Percentiles rank a stretch among this genome's conserved stretches.
phyloP scores from a whole-genome alignment of 1,140 invertebrate species.

The Archegozetes longisetosus region DNA sequence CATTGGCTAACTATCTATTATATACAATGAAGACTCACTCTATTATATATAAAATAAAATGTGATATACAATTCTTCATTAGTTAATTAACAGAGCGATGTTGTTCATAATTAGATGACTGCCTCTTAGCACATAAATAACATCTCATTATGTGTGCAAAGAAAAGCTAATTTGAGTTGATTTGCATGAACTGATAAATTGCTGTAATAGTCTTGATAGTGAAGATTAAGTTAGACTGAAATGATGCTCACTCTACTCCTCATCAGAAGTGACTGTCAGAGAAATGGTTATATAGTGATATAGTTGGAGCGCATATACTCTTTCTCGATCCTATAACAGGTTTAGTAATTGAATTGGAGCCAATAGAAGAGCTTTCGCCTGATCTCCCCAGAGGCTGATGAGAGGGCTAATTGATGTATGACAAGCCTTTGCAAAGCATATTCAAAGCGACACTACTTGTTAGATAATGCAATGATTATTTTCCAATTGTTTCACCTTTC shows the following conservation, averaged over 20 bases:
- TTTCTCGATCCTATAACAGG: neutral
- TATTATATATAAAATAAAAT: neutral
- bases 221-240: neutral
- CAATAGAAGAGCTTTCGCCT: neutral
- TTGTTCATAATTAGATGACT: neutral
- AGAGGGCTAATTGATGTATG: neutral
- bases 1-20: neutral
- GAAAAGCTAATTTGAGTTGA: neutral
- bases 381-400: neutral
- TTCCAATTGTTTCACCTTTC: neutral
- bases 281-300: neutral
- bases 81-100: neutral
- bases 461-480: neutral
- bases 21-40: neutral
- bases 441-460: neutral
- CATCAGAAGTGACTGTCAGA: neutral
- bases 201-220: neutral
- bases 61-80: neutral
- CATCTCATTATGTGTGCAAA: neutral
- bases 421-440: neutral
- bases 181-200: neutral
- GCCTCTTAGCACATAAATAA: neutral
- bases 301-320: neutral
- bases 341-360: neutral
- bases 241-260: neutral